Evolutionary conservation across 2,113 vertebrate genomes (phyloP).

Genomic region (Lagenorhynchus albirostris): DNA sequence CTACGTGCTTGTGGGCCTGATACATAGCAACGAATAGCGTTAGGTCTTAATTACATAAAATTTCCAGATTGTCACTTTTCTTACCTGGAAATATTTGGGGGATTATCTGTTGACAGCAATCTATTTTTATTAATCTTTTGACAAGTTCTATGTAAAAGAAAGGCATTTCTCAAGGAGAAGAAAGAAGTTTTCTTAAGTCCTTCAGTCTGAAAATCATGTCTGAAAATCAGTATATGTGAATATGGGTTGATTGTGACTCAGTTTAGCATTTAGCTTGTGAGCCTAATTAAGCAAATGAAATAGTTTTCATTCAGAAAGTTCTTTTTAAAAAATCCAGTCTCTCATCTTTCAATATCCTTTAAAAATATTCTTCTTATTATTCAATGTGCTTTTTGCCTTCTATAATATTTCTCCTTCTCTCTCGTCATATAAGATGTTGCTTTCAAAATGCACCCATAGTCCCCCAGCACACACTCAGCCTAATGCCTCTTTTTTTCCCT

Average conservation of each 20-base stretch:
- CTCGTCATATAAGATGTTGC: not conserved
- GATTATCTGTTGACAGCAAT: not conserved
- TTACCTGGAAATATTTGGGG: not conserved
- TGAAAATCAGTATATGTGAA: not conserved
- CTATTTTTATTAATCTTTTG: not conserved
- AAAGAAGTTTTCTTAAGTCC: not conserved
- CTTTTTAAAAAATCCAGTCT: not conserved
- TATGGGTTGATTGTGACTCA: not conserved
- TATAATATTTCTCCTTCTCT: not conserved
- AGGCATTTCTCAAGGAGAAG: not conserved
- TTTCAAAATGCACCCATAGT: not conserved
- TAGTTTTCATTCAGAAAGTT: not conserved
- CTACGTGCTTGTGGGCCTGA: rapidly evolving
- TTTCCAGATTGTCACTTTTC: not conserved
- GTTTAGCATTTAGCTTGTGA: not conserved
- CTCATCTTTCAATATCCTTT: not conserved
- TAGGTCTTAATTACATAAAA: not conserved
- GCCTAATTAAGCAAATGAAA: not conserved
- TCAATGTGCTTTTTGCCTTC: not conserved
- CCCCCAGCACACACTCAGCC: not conserved
- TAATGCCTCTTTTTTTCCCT: not conserved
- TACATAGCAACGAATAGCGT: too few relatives aligned
- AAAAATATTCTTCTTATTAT: not conserved
- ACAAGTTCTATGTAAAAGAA: not conserved
- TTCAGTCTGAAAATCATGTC: conserved; percentile 1